These are phyloP conservation scores for Troides aeacus DNA, from an alignment of 2,888 invertebrate genomes.

Conservation along the genomic window DNA sequence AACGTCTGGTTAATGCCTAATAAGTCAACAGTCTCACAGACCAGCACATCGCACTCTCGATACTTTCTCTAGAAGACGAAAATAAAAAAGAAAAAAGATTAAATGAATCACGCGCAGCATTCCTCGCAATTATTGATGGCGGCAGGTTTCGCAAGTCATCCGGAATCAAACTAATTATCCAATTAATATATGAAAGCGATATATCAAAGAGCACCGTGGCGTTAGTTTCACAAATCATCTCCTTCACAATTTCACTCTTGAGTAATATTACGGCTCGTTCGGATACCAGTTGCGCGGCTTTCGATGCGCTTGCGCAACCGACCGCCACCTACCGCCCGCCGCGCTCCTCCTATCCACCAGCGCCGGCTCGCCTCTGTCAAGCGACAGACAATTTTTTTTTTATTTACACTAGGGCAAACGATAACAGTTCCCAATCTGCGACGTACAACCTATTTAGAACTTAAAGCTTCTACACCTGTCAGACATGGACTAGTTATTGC, in stretches of 20 bases:
- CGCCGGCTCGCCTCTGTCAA: constrained; percentile 15
- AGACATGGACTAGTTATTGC: no score
- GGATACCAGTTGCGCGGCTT: constrained; percentile 33
- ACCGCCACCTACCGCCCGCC: constrained; percentile 31
- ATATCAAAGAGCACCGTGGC: constrained; percentile 9
- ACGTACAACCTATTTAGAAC: no score
- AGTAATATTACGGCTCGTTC: constrained; percentile 28
- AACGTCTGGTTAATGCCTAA: not conserved
- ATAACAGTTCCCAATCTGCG: no score
- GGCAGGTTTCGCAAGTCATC: constrained; percentile 27
- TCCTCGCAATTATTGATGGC: constrained; percentile 3
- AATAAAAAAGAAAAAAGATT: constrained; percentile 4
- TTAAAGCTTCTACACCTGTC: no score
- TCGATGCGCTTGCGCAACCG: constrained; percentile 34
- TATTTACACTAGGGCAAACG: not conserved
- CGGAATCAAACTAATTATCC: constrained; percentile 27
- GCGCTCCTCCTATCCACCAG: constrained; percentile 31
- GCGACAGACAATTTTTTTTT: constrained; percentile 7
- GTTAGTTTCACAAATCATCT: constrained; percentile 27
- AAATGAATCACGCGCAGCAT: constrained; percentile 6
- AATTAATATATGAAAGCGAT: constrained; percentile 29
- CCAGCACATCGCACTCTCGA: not conserved
- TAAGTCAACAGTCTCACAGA: not conserved
- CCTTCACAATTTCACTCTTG: constrained; percentile 28
- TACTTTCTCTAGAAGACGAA: constrained; percentile 4